Evolutionary conservation across 1,140 invertebrate genomes (phyloP).

Genomic region (Ruditapes philippinarum): DNA sequence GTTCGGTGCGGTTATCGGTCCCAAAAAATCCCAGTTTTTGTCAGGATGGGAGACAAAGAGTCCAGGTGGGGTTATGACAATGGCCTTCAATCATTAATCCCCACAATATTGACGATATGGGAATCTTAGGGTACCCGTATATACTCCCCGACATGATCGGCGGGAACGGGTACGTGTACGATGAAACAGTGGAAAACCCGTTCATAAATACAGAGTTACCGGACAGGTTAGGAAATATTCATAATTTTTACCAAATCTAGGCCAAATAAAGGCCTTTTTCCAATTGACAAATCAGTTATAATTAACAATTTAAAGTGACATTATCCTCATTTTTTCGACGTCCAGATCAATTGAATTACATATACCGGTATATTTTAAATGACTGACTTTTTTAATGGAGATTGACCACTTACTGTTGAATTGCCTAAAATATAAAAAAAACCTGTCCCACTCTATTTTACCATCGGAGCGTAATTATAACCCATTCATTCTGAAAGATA

Average conservation of each 20-base stretch:
- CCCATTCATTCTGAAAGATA: too few species aligned
- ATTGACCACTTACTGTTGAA: too few species aligned
- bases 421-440: too few species aligned
- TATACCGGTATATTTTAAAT: too few species aligned
- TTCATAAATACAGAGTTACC: conserved; percentile 36
- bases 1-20: conserved; percentile 6
- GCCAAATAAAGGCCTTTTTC: too few species aligned
- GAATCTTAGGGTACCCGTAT: conserved; percentile 94
- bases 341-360: too few species aligned
- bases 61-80: conserved; percentile 93
- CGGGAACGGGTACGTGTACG: conserved; percentile 91
- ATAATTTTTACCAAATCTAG: not conserved
- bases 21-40: conserved; percentile 90
- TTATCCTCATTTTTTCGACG: too few species aligned
- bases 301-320: too few species aligned
- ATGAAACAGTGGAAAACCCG: conserved; percentile 15
- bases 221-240: conserved; percentile 2
- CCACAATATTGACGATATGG: conserved; percentile 93
- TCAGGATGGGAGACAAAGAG: conserved; percentile 96
- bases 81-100: conserved; percentile 90
- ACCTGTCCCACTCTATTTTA: too few species aligned
- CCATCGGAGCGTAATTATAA: too few species aligned
- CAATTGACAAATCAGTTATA: too few species aligned
- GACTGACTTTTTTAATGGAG: too few species aligned
- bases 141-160: conserved; percentile 98